Conservation (phyloP, 2,888 invertebrate genomes). For the Syrphus vitripennis region DNA sequence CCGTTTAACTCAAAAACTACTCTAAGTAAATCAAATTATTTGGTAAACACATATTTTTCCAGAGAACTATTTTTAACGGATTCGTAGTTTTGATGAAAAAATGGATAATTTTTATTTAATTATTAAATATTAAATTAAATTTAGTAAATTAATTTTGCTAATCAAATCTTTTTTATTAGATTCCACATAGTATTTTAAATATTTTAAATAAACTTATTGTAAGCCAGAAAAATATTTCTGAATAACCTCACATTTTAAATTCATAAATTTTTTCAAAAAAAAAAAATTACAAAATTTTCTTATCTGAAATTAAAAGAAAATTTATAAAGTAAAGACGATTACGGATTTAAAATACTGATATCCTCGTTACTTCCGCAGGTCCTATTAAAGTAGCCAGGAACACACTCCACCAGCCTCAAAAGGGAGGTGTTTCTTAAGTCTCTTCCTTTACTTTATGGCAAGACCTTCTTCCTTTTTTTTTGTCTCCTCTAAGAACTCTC, state of each 20-base stretch:
- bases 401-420: constrained; percentile 18
- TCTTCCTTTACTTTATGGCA: constrained; percentile 23
- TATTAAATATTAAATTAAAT: too few relatives aligned
- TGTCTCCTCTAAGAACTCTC: constrained; percentile 13
- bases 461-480: neutral
- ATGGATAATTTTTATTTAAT: too few relatives aligned
- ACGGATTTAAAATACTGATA: constrained; percentile 37
- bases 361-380: constrained; percentile 33
- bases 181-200: too few relatives aligned
- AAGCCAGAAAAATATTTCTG: neutral
- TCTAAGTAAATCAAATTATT: too few relatives aligned
- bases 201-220: too few relatives aligned
- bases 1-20: too few relatives aligned
- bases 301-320: constrained; percentile 20
- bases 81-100: too few relatives aligned
- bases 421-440: constrained; percentile 28
- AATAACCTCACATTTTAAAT: neutral
- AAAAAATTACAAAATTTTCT: neutral
- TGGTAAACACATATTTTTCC: too few relatives aligned
- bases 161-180: too few relatives aligned
- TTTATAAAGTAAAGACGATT: neutral
- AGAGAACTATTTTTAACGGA: too few relatives aligned
- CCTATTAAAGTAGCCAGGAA: constrained; percentile 33
- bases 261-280: neutral
- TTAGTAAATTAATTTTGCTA: too few relatives aligned